Conservation (phyloP, 2,113 vertebrate species). For the Dissostichus mawsoni region DNA sequence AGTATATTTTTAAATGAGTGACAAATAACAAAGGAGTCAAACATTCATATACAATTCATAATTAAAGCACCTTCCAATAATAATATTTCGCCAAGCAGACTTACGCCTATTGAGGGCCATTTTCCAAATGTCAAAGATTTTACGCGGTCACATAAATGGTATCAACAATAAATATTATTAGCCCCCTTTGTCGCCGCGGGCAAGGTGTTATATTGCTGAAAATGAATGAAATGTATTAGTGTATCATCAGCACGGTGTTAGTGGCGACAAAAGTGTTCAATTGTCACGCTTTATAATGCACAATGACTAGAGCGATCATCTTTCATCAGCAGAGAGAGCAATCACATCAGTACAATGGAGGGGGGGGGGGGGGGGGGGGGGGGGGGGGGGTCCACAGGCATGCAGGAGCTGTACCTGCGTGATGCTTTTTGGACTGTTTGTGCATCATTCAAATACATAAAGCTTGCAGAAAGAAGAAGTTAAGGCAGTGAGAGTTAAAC, state of each 20-base stretch:
- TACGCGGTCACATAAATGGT: background rate
- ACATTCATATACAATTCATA: background rate
- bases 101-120: no score
- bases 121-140: background rate
- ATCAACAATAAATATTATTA: constrained; percentile 13
- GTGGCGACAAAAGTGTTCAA: constrained; percentile 63
- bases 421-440: background rate
- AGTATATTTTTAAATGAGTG: background rate
- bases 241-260: constrained; percentile 72
- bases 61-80: no score
- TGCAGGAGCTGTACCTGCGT: constrained; percentile 29
- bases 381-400: constrained; percentile 58
- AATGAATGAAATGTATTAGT: constrained; percentile 57
- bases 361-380: constrained; percentile 50
- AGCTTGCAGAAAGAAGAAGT: background rate
- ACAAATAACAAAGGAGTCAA: background rate
- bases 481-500: background rate
- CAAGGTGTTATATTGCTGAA: constrained; percentile 34
- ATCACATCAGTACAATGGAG: constrained; percentile 62
- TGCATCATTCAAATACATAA: background rate
- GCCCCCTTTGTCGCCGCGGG: constrained; percentile 26
- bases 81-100: background rate
- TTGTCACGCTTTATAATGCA: constrained; percentile 66
- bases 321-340: constrained; percentile 71
- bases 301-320: constrained; percentile 53